phyloP scores from a whole-genome alignment of 2,888 invertebrate species.

The Orchesella flavescens region DNA sequence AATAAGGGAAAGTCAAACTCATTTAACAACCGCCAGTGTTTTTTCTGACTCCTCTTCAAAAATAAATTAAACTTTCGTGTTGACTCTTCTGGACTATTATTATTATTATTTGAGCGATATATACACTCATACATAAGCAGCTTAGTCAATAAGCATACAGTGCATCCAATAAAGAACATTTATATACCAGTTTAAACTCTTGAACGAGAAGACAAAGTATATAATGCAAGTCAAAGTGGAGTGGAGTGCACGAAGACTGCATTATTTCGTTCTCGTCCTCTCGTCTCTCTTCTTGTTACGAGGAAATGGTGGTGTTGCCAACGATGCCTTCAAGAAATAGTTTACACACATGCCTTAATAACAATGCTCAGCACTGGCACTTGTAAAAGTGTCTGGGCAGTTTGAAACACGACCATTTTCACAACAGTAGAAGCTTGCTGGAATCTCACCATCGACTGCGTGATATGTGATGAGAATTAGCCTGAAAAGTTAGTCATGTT shows the following conservation, averaged over 20 bases:
- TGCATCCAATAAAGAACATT: too few species aligned
- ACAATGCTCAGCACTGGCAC: background rate
- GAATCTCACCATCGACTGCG: conserved; percentile 37
- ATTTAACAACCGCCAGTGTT: conserved; percentile 52
- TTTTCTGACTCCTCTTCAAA: conserved; percentile 55
- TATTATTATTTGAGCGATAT: conserved; percentile 20
- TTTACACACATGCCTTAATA: conserved; percentile 31
- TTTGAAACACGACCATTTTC: conserved; percentile 36
- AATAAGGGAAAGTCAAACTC: conserved; percentile 62
- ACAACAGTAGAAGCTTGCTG: conserved; percentile 52
- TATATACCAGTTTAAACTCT: too few species aligned
- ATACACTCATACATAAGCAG: too few species aligned
- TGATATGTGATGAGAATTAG: conserved; percentile 52
- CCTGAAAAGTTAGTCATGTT: conserved; percentile 27
- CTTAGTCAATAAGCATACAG: conserved; percentile 1
- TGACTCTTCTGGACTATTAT: conserved; percentile 48
- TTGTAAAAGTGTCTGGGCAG: conserved; percentile 48
- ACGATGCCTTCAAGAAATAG: conserved; percentile 54
- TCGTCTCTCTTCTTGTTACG: too few species aligned
- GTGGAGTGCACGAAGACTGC: too few species aligned
- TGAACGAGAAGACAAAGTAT: too few species aligned
- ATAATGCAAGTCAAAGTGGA: too few species aligned
- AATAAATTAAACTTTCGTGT: conserved; percentile 62
- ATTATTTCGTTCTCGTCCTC: too few species aligned
- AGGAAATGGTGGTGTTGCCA: conserved; percentile 22